phyloP scores from a whole-genome alignment of 2,888 invertebrate species.

The Rhagonycha lutea region DNA sequence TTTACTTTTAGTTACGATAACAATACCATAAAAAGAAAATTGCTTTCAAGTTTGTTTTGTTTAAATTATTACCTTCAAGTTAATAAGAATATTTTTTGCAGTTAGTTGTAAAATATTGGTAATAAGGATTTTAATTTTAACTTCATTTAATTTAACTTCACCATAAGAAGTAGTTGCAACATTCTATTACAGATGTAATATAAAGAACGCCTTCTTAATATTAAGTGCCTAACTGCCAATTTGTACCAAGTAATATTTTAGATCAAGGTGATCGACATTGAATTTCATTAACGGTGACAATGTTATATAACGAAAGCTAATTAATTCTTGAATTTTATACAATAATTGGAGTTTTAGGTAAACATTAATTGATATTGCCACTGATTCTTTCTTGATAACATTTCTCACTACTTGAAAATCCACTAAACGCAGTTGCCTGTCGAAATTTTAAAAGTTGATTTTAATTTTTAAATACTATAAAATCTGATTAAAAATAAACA shows the following conservation, averaged over 20 bases:
- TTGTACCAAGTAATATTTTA: neutral
- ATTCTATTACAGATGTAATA: neutral
- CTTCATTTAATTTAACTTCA: too few relatives aligned
- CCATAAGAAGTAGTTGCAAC: neutral
- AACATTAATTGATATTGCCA: neutral
- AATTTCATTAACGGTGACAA: neutral
- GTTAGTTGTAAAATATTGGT: neutral
- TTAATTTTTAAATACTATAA: neutral
- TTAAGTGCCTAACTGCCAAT: neutral
- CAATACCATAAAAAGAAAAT: too few relatives aligned
- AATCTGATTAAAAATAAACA: neutral
- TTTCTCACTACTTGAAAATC: neutral
- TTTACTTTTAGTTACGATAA: too few relatives aligned
- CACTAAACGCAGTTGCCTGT: neutral
- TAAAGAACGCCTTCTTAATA: neutral
- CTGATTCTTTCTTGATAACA: neutral
- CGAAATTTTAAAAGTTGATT: neutral
- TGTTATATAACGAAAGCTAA: neutral
- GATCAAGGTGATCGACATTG: neutral
- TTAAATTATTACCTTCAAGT: neutral
- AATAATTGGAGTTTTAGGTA: neutral
- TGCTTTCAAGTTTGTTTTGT: neutral
- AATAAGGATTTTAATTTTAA: too few relatives aligned
- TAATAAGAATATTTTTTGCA: neutral
- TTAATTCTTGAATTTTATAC: neutral